Evolutionary conservation across 2,888 invertebrate species (phyloP), one percentile per base, ranked within the genome.

Genomic region (Plebejus argus): DNA sequence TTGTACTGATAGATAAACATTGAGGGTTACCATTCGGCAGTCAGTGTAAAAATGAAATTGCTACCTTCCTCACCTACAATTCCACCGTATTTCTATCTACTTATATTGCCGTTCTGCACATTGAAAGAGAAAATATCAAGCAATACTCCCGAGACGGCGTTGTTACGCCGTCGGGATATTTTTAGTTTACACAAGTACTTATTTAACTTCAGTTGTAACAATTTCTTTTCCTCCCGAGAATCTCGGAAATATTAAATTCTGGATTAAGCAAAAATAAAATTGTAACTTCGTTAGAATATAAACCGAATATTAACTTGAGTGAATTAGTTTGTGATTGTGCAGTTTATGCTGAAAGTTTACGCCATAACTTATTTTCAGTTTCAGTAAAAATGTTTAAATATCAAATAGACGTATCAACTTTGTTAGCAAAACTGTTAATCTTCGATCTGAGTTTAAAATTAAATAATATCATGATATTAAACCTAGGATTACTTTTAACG

Each of bases 11-110:
- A 7, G 0, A n/a, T 56, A n/a, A 20, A 58, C 8, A 23, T 61
- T 23, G 61, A 66, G 5, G 12, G 28, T 66, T 66, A 28, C 18
- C 0, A 4, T 28, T 33, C 10, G 28, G 28, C 18, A 33, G 28
- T 33, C 66, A 66, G 5, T 88, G 88, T 88, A 86, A 85, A 87
- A 84, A 89, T 85, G 85, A 80, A 80, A 86, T 85, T 87, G 84
- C 83, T 80, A 83, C 84, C 82, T 86, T 87, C 82, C 86, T 86
- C 86, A 86, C 83, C 84, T 84, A 85, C 84, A 85, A 87, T 86
- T 86, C 83, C 81, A 80, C 83, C 83, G 81, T 85, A 86, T 85
- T 83, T 82, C 82, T 83, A 82, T 81, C 82, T 80, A 82, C 82
- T 85, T 85, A 86, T 85, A 83, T 84, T 83, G 81, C 81, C 75